Evolutionary conservation across 2,888 invertebrate species (phyloP), one percentile per base, ranked within the genome.

Genomic region (Operophtera brumata): DNA sequence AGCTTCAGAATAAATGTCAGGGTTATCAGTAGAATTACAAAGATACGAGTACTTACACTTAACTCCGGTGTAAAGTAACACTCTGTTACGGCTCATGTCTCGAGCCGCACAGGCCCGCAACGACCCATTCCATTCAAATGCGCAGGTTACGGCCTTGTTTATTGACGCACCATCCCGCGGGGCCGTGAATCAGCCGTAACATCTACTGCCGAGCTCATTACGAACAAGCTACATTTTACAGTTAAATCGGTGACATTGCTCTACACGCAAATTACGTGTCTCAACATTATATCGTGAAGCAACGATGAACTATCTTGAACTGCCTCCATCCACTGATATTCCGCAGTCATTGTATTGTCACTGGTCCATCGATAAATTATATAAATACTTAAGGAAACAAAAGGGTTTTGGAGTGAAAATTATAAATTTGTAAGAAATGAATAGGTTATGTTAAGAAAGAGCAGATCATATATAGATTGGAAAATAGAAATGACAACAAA

Each of bases 161-260:
- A 45, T 32, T 25, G 50, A 12, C 30, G 13, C 30, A n/a, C 45
- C 40, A 51, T 39, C 13, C 37, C 34, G 12, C 8, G 6, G 13
- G 12, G 12, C 7, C 37, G 32, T 50, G 13, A 43, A 50, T 44
- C 50, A 50, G 12, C 25, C 7, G 43, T 12, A 39, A 54, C 47
- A 54, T 44, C 14, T 36, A 48, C 48, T 44, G 44, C 47, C 40
- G 25, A 54, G 14, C 44, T 43, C 39, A 48, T 54, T 47, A 47
- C 14, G n/a, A 47, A 42, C 42, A 12, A 25, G 36, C 39, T 45
- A 11, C 20, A 35, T 37, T 35, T 39, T 10, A 49, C 37, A 2
- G 30, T 28, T 7, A 42, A 35, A 6, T 6, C 25, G 35, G 12
- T 28, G 14, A 36, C 13, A 36, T 37, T 37, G 13, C 12, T 37